These are phyloP conservation scores for Heliopora coerulea DNA, from an alignment of 92 coral and sea anemone species.

Conservation along the genomic window DNA sequence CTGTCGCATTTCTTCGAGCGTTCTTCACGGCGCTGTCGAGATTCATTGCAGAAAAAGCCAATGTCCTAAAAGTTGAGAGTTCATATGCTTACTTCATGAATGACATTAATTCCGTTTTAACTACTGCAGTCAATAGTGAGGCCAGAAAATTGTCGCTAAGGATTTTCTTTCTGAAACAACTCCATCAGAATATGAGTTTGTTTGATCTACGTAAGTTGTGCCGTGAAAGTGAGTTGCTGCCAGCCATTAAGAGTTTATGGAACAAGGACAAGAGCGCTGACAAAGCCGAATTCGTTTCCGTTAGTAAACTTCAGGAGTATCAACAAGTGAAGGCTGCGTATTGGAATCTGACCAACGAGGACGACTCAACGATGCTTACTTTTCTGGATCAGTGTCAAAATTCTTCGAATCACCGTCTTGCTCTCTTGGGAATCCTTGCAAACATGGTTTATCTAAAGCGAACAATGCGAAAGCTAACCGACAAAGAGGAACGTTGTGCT, in stretches of 20 bases:
- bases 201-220: slow-evolving; percentile 58
- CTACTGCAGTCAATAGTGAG: slow-evolving; percentile 20
- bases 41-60: slow-evolving; percentile 44
- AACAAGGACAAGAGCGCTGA: slow-evolving; percentile 49
- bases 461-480: slow-evolving; percentile 61
- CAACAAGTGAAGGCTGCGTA: slow-evolving; percentile 18
- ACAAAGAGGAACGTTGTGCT: slow-evolving; percentile 69
- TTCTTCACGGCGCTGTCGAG: slow-evolving; percentile 63
- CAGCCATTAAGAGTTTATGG: slow-evolving; percentile 43
- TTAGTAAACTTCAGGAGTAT: slow-evolving; percentile 31
- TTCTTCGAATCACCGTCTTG: slow-evolving; percentile 52
- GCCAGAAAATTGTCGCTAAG: slow-evolving; percentile 42
- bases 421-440: slow-evolving; percentile 56
- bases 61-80: slow-evolving; percentile 32
- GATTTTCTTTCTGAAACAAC: slow-evolving; percentile 69
- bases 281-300: slow-evolving; percentile 65
- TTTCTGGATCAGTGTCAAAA: slow-evolving; percentile 15
- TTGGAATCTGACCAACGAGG: background rate
- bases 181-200: slow-evolving; percentile 56
- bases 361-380: background rate
- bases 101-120: slow-evolving; percentile 62
- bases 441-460: slow-evolving; percentile 71
- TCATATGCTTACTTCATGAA: slow-evolving; percentile 54
- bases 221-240: slow-evolving; percentile 51
- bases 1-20: slow-evolving; percentile 75